A percentile compares a stretch with the other conserved stretches of the same genome.
phyloP scores from a whole-genome alignment of 1,140 invertebrate genomes.

The Archivesica marissinica region DNA sequence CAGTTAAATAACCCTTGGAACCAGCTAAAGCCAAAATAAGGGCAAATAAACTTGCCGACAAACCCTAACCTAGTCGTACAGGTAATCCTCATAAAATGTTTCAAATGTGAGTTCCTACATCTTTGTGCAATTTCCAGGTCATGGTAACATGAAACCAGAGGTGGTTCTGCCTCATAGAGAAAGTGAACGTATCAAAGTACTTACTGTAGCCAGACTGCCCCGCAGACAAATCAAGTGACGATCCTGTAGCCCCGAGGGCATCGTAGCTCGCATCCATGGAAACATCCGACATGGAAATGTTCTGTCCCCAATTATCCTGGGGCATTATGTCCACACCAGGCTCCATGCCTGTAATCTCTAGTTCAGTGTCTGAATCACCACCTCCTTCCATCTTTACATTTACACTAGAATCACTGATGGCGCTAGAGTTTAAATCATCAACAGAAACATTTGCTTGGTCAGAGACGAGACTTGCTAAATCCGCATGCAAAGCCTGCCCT shows the following conservation, averaged over 20 bases:
- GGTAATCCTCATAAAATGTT: too few relatives aligned
- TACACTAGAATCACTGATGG: neutral
- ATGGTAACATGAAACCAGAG: too few relatives aligned
- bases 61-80: too few relatives aligned
- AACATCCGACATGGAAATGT: neutral
- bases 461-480: neutral
- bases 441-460: neutral
- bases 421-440: neutral
- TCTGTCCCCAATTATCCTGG: neutral
- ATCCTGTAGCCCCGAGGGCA: neutral
- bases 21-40: too few relatives aligned
- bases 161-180: too few relatives aligned
- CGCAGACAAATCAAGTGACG: neutral
- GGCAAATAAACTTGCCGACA: too few relatives aligned
- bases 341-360: neutral
- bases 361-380: neutral
- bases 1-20: too few relatives aligned
- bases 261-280: neutral
- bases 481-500: neutral
- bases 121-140: too few relatives aligned
- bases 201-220: neutral
- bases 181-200: too few relatives aligned
- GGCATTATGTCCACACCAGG: neutral
- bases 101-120: too few relatives aligned
- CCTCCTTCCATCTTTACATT: neutral